These are phyloP conservation scores for Saccostrea cuccullata DNA, from an alignment of 1,140 invertebrate species.

Conservation along the genomic window DNA sequence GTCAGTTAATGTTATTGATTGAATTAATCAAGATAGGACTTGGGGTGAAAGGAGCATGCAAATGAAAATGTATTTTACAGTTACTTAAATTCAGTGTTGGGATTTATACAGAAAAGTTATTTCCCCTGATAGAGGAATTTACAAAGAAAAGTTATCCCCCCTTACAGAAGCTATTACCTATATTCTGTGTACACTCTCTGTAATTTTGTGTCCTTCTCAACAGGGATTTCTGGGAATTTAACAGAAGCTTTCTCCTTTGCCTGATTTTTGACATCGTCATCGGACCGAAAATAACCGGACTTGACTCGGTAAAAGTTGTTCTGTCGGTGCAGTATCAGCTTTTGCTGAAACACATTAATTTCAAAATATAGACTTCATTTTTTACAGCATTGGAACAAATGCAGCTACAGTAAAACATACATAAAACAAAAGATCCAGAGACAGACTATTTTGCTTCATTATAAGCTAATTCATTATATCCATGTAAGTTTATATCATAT, in stretches of 20 bases:
- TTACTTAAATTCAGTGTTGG: too few relatives aligned
- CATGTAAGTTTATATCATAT: too few relatives aligned
- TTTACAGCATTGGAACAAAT: too few relatives aligned
- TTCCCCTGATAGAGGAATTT: background rate
- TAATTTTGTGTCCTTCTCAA: background rate
- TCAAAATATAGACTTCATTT: background rate
- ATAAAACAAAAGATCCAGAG: too few relatives aligned
- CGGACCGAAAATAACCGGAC: constrained; percentile 68
- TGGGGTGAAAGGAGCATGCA: too few relatives aligned
- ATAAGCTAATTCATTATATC: too few relatives aligned
- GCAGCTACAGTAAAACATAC: too few relatives aligned
- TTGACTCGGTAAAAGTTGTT: constrained; percentile 70
- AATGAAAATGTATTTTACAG: too few relatives aligned
- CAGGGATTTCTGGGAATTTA: constrained; percentile 48
- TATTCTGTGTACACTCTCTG: constrained; percentile 36
- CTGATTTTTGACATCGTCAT: constrained; percentile 63
- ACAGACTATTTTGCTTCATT: too few relatives aligned
- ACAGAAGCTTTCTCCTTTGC: constrained; percentile 48
- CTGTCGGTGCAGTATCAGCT: constrained; percentile 62
- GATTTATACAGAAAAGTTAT: background rate
- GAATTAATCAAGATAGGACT: too few relatives aligned
- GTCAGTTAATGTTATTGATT: too few relatives aligned
- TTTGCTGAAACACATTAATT: constrained; percentile 59
- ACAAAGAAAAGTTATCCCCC: background rate
- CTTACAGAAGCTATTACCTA: constrained; percentile 5